These are phyloP conservation scores for Phaonia tiefii DNA, from an alignment of 2,888 invertebrate genomes.

Conservation along the genomic window DNA sequence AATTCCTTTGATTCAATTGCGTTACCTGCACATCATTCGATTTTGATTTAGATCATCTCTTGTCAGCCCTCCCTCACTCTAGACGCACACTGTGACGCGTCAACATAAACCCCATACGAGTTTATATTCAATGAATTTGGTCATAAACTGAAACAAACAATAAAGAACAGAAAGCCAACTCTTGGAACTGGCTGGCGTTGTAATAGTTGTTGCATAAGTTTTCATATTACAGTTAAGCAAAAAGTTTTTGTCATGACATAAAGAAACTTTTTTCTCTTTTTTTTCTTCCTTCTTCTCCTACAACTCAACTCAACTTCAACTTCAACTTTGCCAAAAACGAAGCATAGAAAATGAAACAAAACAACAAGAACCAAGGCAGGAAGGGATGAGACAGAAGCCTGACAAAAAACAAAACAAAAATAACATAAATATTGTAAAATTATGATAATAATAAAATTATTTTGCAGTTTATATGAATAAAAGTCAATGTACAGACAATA, in stretches of 20 bases:
- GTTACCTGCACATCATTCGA: too few relatives aligned
- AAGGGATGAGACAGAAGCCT: background rate
- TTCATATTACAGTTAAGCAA: conserved; percentile 59
- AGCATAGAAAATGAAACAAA: background rate
- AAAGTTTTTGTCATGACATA: conserved; percentile 63
- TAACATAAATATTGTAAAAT: conserved; percentile 67
- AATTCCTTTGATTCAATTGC: too few relatives aligned
- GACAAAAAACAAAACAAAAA: conserved; percentile 51
- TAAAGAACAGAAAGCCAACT: conserved; percentile 20
- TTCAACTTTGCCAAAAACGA: background rate
- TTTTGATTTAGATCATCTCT: too few relatives aligned
- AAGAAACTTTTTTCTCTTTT: conserved; percentile 44
- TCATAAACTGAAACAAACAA: conserved; percentile 49
- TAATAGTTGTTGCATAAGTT: conserved; percentile 61
- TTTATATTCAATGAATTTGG: conserved; percentile 64
- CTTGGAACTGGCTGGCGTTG: conserved; percentile 41
- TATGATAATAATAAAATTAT: conserved; percentile 70
- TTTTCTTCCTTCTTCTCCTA: background rate
- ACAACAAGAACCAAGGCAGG: background rate
- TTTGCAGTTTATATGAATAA: conserved; percentile 60
- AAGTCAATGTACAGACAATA: conserved; percentile 62
- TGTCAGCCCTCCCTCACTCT: too few relatives aligned
- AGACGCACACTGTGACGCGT: background rate
- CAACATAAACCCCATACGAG: conserved; percentile 14
- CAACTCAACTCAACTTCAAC: too few relatives aligned